Percentiles rank a stretch among this genome's conserved stretches.
Evolutionary conservation across 2,888 invertebrate genomes (phyloP).

Genomic region (Serrognathus titanus): DNA sequence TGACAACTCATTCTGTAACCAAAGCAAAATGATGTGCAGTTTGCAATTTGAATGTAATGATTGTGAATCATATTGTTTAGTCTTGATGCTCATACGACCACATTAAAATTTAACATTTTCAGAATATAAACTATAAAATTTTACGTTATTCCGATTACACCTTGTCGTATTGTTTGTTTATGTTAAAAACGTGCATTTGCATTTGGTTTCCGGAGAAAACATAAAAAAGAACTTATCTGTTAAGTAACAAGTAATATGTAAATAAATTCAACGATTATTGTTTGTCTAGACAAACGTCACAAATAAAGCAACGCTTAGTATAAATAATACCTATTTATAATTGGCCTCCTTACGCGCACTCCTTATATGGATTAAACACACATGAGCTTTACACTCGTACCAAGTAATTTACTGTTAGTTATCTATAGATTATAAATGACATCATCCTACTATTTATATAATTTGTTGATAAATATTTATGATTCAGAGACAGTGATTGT

Average conservation of each 20-base stretch:
- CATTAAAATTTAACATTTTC: too few relatives aligned
- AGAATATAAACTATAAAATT: too few relatives aligned
- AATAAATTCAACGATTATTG: not conserved
- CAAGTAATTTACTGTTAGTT: not conserved
- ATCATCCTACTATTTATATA: not conserved
- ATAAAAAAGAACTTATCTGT: not conserved
- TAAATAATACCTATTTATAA: conserved; percentile 3
- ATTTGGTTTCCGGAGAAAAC: too few relatives aligned
- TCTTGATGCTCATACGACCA: too few relatives aligned
- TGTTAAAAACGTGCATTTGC: too few relatives aligned
- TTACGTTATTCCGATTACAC: too few relatives aligned
- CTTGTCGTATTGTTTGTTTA: too few relatives aligned
- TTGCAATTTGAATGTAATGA: too few relatives aligned
- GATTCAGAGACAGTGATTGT: too few relatives aligned
- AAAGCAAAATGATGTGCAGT: too few relatives aligned
- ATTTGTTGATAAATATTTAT: not conserved
- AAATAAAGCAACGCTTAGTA: not conserved
- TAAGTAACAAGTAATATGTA: not conserved
- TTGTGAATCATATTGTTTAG: too few relatives aligned
- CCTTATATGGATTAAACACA: conserved; percentile 2
- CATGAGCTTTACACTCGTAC: conserved; percentile 1
- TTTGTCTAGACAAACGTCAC: conserved; percentile 1
- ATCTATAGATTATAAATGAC: not conserved
- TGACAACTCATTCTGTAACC: too few relatives aligned
- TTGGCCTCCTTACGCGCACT: not conserved